phyloP scores from a whole-genome alignment of 1,140 invertebrate species.

The Formica selysi region DNA sequence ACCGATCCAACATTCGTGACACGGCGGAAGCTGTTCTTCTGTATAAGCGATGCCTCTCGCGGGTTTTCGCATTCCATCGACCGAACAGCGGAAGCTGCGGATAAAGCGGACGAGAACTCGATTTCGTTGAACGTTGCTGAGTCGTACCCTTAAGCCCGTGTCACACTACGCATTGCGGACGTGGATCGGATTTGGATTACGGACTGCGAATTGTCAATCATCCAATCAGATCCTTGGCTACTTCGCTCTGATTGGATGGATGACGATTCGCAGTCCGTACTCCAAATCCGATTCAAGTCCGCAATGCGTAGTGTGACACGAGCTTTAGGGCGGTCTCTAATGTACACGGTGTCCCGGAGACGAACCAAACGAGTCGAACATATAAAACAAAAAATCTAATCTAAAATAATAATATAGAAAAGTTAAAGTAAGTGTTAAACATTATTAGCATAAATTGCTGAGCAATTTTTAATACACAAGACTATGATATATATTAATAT shows the following conservation, averaged over 20 bases:
- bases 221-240: no score
- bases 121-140: slow-evolving; percentile 32
- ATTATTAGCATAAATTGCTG: not conserved
- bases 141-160: no score
- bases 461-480: not conserved
- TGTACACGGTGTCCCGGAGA: slow-evolving; percentile 7
- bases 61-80: slow-evolving; percentile 55
- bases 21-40: slow-evolving; percentile 50
- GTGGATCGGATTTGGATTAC: no score
- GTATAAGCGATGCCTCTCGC: slow-evolving; percentile 55
- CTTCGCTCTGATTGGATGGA: no score
- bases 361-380: not conserved
- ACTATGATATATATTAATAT: not conserved
- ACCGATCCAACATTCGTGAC: slow-evolving; percentile 65
- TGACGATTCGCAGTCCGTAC: no score
- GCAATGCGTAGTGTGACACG: no score
- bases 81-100: slow-evolving; percentile 35
- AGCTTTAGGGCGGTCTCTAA: not conserved
- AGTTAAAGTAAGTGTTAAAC: not conserved
- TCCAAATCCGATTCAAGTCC: no score
- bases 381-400: not conserved
- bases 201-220: no score
- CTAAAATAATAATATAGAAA: not conserved
- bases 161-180: no score
- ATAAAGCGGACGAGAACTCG: slow-evolving; percentile 52